phyloP scores from a whole-genome alignment of 2,888 invertebrate species.

The Melanostoma scalare region DNA sequence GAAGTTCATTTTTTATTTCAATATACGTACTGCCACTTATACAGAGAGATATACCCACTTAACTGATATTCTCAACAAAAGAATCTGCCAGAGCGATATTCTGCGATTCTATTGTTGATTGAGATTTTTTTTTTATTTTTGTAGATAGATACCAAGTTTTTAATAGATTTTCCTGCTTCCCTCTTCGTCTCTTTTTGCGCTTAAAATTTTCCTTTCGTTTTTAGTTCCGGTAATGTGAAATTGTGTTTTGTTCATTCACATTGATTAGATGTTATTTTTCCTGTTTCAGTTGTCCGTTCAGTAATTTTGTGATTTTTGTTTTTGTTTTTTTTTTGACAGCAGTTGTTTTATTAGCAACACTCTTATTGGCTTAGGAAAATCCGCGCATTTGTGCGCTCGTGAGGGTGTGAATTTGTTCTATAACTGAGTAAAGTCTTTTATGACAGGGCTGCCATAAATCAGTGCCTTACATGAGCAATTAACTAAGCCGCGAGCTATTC shows the following conservation, averaged over 20 bases:
- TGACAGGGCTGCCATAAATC: constrained; percentile 38
- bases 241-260: constrained; percentile 44
- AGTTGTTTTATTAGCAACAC: constrained; percentile 16
- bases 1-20: constrained; percentile 51
- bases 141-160: constrained; percentile 23
- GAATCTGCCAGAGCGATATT: constrained; percentile 57
- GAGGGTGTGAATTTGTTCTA: constrained; percentile 43
- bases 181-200: constrained; percentile 18
- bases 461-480: constrained; percentile 51
- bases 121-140: not conserved
- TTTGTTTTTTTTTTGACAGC: constrained; percentile 17
- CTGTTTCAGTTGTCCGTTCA: constrained; percentile 13
- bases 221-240: constrained; percentile 66
- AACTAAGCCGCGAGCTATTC: constrained; percentile 54
- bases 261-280: constrained; percentile 29
- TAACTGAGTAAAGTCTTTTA: constrained; percentile 46
- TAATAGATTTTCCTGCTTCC: constrained; percentile 32
- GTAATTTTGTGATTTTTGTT: constrained; percentile 13
- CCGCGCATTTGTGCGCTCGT: constrained; percentile 7
- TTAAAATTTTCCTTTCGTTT: constrained; percentile 48
- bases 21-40: not conserved
- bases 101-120: constrained; percentile 66
- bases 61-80: constrained; percentile 58
- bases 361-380: constrained; percentile 25
- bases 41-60: constrained; percentile 31